phyloP scores from a whole-genome alignment of 1,140 invertebrate species.

The Papilio helenus region DNA sequence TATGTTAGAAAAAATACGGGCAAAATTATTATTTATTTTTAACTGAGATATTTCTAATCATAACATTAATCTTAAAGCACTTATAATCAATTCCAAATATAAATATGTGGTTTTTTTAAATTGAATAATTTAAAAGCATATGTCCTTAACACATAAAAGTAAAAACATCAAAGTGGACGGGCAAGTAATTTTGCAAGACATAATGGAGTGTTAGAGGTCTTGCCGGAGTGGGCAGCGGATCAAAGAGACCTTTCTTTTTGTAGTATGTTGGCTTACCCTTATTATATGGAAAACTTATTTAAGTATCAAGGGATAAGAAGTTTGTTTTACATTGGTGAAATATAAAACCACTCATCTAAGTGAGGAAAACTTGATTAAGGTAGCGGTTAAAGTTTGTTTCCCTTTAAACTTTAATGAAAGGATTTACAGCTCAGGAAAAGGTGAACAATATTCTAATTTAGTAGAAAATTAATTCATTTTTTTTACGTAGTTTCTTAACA shows the following conservation, averaged over 20 bases:
- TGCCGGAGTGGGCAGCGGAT: neutral
- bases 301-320: neutral
- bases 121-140: neutral
- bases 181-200: neutral
- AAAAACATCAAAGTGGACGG: neutral
- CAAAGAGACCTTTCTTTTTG: neutral
- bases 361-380: too few relatives aligned
- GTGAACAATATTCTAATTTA: too few relatives aligned
- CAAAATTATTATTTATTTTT: too few relatives aligned
- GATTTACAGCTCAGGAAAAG: too few relatives aligned
- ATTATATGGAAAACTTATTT: conserved; percentile 6
- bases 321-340: neutral
- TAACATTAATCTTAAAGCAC: too few relatives aligned
- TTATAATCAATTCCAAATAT: neutral
- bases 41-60: too few relatives aligned
- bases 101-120: neutral
- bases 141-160: neutral
- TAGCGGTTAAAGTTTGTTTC: too few relatives aligned
- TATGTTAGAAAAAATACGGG: too few relatives aligned
- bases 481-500: too few relatives aligned
- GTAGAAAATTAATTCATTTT: too few relatives aligned
- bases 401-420: too few relatives aligned
- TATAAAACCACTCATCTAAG: too few relatives aligned
- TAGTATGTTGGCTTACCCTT: neutral
- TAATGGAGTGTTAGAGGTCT: neutral